Base-by-base conservation (phyloP, 2,888 invertebrate species). In the Sycophila texana region DNA sequence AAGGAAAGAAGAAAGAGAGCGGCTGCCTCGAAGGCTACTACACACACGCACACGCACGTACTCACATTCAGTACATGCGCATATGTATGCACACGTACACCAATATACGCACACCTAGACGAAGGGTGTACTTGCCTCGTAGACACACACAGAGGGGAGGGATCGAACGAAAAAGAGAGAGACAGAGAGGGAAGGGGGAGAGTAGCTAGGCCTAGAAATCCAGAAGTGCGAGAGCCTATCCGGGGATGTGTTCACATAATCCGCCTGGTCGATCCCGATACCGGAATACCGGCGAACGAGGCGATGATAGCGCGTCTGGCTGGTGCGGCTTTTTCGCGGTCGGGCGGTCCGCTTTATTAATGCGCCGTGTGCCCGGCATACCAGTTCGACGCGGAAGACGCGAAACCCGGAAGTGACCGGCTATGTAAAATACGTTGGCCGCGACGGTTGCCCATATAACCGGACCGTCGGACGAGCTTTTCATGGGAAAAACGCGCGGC, bases 221-320 rank as follows among this genome's bases (percentile, higher is more conserved):
- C 81, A 84, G 84, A 85, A 83, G 83, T 84, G 83, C 86, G 88
- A 86, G 87, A 88, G 84, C 86, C 81, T 74, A 84, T 76, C 82
- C 83, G 79, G 77, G 81, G 83, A 85, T 84, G 83, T 87, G 88
- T 90, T 90, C 90, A 88, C 90, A 90, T 88, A 90, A 88, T 16
- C 20, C 16, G 4, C 30, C 30, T 2, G 30, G 14, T 12, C 22
- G 88, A 89, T 89, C 89, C 89, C 87, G 90, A 89, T 90, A 89
- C 5, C 5, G 89, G 89, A 89, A 89, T 90, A 89, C 84, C 86
- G 86, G 76, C 81, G 82, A 83, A 83, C 80, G 81, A 80, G 18
- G 60, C 51, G 75, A 60, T 61, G 74, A 74, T 74, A 71, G 75
- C 75, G 72, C n/a, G 47, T 51, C 12, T 53, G 49, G n/a, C 60